Evolutionary conservation across 2,888 invertebrate genomes (phyloP), one percentile per base, ranked within the genome.

Genomic region (Gonocerus acuteangulatus): DNA sequence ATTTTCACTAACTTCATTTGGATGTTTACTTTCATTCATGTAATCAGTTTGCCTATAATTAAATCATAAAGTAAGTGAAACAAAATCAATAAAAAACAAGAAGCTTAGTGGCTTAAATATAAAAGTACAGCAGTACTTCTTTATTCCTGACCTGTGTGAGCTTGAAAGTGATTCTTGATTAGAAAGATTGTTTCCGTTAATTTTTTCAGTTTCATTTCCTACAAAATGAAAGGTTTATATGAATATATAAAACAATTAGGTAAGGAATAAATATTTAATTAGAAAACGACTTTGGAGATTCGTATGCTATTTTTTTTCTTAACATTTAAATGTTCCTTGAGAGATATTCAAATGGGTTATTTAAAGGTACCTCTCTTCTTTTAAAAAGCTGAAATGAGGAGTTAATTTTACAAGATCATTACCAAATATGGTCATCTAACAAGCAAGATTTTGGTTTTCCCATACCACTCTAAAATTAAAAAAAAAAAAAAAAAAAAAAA

Each of bases 131-230:
- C 15, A 57, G 49, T 19, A 56, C 48, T 44, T 60, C 62, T 57
- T 64, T 60, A 11, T 45, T 45, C n/a, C 62, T 36, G 39, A 64
- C 64, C 64, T 64, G 22, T 56, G 48, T 16, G 64, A 39, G 18
- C 56, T 62, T 39, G 48, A 36, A 19, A 57, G 49, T 19, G 60
- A 48, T 44, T 60, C 62, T 57, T 64, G 62, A 11, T 45, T 45
- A n/a, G 57, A 16, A 23, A 60, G 42, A 3, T 52, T 23, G 16
- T 62, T 62, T 49, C 62, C 62, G 60, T 64, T 64, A 6, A 49
- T 23, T 21, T 54, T 59, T 39, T 59, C 59, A 16, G 32, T 36
- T 34, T 62, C 61, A 44, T 44, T 54, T 48, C 62, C 64, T 62
- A 21, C 15, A 18, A 18, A 47, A 18, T 21, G 15, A 13, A 42